These are phyloP conservation scores for Paraplagusia blochii DNA, from an alignment of 2,113 vertebrate genomes.

Conservation along the genomic window DNA sequence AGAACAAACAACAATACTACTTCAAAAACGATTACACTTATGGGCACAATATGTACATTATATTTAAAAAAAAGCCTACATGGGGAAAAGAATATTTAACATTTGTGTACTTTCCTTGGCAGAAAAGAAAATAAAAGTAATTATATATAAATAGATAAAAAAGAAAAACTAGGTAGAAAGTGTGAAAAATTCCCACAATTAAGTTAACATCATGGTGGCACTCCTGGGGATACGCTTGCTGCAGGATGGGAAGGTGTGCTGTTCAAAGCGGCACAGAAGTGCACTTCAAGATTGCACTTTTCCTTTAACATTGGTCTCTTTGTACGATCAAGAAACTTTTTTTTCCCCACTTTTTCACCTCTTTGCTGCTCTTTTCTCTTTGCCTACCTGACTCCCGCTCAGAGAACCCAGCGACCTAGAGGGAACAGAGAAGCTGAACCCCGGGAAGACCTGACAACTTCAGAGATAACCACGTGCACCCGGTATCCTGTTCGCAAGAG, in stretches of 20 bases:
- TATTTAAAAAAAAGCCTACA: conserved; percentile 17
- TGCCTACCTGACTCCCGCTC: conserved; percentile 55
- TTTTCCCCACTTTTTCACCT: conserved; percentile 61
- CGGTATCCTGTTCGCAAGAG: conserved; percentile 58
- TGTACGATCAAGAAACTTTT: conserved; percentile 46
- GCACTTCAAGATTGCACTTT: conserved; percentile 50
- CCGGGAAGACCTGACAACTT: conserved; percentile 67
- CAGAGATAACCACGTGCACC: conserved; percentile 43
- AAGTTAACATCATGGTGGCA: conserved; percentile 45
- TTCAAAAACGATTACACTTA: conserved; percentile 41
- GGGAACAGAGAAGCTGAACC: conserved; percentile 71
- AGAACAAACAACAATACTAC: conserved; percentile 29
- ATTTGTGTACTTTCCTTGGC: conserved; percentile 16
- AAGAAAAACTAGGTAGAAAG: conserved; percentile 5
- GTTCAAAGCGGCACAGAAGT: conserved; percentile 62
- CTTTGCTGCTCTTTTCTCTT: conserved; percentile 53
- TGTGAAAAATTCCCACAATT: conserved; percentile 46
- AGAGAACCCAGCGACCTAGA: conserved; percentile 64
- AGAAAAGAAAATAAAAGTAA: conserved; percentile 9
- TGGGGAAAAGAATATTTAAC: conserved; percentile 23
- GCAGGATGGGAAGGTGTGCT: conserved; percentile 39
- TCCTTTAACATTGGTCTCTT: conserved; percentile 55
- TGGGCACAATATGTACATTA: conserved; percentile 32
- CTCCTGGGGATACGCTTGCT: conserved; percentile 55
- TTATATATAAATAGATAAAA: conserved; percentile 11